Base-by-base conservation (phyloP, 2,888 invertebrate species). In the Seira sanloemensis region DNA sequence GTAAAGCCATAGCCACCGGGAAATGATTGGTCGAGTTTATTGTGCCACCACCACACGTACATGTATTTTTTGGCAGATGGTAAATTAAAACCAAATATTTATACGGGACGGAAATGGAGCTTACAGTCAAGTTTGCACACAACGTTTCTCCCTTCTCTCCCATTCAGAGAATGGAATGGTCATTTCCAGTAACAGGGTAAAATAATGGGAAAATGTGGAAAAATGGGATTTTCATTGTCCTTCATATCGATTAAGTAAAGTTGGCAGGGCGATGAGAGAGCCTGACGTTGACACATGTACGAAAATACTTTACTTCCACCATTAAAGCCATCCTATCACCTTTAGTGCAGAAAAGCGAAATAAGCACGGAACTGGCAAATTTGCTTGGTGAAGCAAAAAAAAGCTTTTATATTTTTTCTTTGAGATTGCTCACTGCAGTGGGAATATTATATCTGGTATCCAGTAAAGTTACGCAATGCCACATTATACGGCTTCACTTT, bases 211-310 rank as follows among this genome's bases (percentile, higher is more conserved):
- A 37, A 37, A 12, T 37, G 37, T 37, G 37, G 37, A 12, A 37
- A 37, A 37, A 37, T 37, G 4, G 37, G 37, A 7, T 7, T 37
- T 37, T 12, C 12, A 37, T 37, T 37, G 37, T 37, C 37, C 37
- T 12, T 12, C 37, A 37, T 37, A 37, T 37, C 37, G 37, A 37
- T 37, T 37, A 37, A 37, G 37, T 37, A 37, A 37, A 37, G 37
- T 37, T 37, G 37, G 37, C 37, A 37, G 12, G 12, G 37, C 37
- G 37, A 37, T 37, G 37, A 37, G n/a, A n/a, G 12, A 37, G 37
- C 7, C 23, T n/a, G 71, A 71, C 71, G 23, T 71, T 71, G 71
- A 71, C 71, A 50, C 71, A 71, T 71, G 50, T 71, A 46, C 71
- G 50, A n/a, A n/a, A 37, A 5, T 7, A n/a, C n/a, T n/a, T n/a